These are phyloP conservation scores for Grantiella picta DNA, from an alignment of 2,113 vertebrate species.

Conservation along the genomic window DNA sequence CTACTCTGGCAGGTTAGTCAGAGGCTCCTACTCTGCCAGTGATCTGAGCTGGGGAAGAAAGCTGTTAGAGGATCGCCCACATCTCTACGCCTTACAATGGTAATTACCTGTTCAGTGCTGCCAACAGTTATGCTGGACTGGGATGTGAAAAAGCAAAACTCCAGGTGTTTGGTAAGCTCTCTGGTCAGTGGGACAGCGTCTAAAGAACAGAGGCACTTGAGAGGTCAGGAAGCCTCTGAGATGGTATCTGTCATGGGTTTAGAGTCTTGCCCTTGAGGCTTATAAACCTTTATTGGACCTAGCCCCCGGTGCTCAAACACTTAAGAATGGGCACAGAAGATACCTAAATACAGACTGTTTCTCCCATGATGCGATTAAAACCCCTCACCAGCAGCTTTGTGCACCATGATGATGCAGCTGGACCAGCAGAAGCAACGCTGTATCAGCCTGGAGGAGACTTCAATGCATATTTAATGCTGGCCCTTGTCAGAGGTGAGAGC, in stretches of 20 bases:
- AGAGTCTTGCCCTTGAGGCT: not conserved
- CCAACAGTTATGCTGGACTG: not conserved
- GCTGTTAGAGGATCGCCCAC: not conserved
- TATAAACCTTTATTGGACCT: not conserved
- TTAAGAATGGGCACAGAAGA: not conserved
- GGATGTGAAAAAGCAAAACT: not conserved
- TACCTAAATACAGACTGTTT: not conserved
- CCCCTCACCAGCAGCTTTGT: not conserved
- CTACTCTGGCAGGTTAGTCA: not conserved
- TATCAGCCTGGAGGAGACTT: not conserved
- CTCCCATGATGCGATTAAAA: not conserved
- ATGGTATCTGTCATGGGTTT: not conserved
- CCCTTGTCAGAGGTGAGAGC: not conserved
- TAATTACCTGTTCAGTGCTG: not conserved
- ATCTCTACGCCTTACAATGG: not conserved
- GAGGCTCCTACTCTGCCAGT: not conserved
- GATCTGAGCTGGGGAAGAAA: not conserved
- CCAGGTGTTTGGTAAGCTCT: not conserved
- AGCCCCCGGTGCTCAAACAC: not conserved
- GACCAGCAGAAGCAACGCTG: not conserved
- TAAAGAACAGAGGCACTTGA: not conserved
- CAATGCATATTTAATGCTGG: not conserved
- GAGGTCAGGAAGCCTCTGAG: not conserved
- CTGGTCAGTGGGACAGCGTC: not conserved
- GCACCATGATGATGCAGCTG: rapidly evolving